phyloP scores from a whole-genome alignment of 2,888 invertebrate species.

The Marasmarcha lunaedactyla region DNA sequence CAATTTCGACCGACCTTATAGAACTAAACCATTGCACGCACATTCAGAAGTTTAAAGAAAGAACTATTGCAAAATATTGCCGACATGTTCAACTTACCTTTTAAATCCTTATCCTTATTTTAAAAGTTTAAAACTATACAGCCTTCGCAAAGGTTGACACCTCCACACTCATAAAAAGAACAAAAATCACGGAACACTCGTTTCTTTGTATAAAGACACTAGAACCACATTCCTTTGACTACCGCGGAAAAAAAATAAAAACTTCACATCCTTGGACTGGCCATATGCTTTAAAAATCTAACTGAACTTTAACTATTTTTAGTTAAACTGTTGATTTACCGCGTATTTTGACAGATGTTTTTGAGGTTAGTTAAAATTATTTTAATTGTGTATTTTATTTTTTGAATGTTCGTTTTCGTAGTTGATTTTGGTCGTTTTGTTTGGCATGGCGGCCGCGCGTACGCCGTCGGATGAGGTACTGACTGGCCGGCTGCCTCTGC shows the following conservation, averaged over 20 bases:
- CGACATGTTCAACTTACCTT: conserved; percentile 24
- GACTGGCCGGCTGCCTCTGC: conserved; percentile 31
- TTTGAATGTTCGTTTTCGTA: conserved; percentile 41
- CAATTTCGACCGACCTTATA: too few species aligned
- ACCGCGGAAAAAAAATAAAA: conserved; percentile 25
- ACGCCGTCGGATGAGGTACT: conserved; percentile 37
- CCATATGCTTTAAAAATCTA: conserved; percentile 25
- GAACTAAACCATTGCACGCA: too few species aligned
- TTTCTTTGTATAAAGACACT: conserved; percentile 43
- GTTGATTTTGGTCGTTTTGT: conserved; percentile 41
- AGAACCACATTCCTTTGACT: conserved; percentile 45
- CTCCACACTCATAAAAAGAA: conserved; percentile 36
- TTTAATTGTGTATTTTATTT: conserved; percentile 17
- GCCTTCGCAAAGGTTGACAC: conserved; percentile 27
- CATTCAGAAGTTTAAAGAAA: not conserved
- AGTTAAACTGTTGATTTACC: conserved; percentile 8
- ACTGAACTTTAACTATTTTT: conserved; percentile 20
- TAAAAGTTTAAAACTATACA: conserved; percentile 21
- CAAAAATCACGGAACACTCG: conserved; percentile 43
- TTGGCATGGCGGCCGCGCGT: conserved; percentile 62
- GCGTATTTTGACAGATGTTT: conserved; percentile 15
- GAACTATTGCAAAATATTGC: not conserved
- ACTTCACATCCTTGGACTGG: conserved; percentile 48
- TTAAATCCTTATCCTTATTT: conserved; percentile 17
- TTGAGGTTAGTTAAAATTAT: conserved; percentile 17